phyloP scores from a whole-genome alignment of 1,140 invertebrate genomes.

The Aphis gossypii region DNA sequence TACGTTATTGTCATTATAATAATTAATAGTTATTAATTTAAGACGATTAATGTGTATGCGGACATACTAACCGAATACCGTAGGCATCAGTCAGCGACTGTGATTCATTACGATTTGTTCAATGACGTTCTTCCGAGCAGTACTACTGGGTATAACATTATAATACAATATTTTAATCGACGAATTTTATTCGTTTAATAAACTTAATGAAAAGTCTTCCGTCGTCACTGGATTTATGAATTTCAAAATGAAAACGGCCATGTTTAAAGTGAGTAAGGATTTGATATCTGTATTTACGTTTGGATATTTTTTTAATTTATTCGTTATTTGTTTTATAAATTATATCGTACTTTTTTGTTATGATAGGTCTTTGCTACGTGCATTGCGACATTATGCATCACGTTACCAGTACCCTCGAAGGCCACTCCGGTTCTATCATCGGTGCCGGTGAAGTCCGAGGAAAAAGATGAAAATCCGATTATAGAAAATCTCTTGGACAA shows the following conservation, averaged over 20 bases:
- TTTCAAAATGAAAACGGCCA: neutral
- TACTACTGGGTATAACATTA: neutral
- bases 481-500: too few relatives aligned
- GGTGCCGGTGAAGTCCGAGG: neutral
- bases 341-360: neutral
- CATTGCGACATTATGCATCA: neutral
- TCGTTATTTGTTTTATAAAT: too few relatives aligned
- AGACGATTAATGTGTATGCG: neutral
- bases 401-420: neutral
- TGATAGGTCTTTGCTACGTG: neutral
- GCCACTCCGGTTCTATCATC: too few relatives aligned
- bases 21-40: neutral
- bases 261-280: neutral
- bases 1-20: neutral
- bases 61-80: neutral
- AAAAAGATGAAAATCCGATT: neutral
- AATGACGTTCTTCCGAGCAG: too few relatives aligned
- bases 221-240: neutral
- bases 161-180: neutral
- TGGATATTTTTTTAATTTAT: neutral
- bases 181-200: neutral
- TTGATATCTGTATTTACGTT: neutral
- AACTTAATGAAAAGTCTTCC: neutral
- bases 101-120: neutral
- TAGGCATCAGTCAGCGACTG: too few relatives aligned